Percentiles rank a stretch among this genome's conserved stretches.
Conservation (phyloP, 2,888 invertebrate species). For the Melolontha melolontha region DNA sequence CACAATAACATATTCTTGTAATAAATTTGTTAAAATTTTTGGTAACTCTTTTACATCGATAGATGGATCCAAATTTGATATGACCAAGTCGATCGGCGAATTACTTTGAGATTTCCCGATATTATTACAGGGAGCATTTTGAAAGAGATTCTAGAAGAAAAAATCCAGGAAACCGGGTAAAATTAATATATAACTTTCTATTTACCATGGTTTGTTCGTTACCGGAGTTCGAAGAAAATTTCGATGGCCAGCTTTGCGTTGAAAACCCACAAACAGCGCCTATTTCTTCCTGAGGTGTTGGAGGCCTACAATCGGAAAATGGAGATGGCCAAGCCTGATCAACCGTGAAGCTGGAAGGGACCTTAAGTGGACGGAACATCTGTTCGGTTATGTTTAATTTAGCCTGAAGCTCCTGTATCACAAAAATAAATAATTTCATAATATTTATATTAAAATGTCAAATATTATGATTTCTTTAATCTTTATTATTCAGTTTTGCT, state of each 20-base stretch:
- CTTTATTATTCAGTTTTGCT: slow-evolving; percentile 47
- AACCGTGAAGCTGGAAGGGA: slow-evolving; percentile 36
- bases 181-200: not conserved
- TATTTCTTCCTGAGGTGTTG: slow-evolving; percentile 59
- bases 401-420: slow-evolving; percentile 18
- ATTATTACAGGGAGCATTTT: not conserved
- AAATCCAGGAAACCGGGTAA: not conserved
- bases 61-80: slow-evolving; percentile 79
- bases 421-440: not conserved
- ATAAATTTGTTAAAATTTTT: slow-evolving; percentile 72
- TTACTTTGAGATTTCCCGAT: slow-evolving; percentile 14
- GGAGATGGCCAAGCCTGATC: slow-evolving; percentile 50
- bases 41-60: slow-evolving; percentile 76
- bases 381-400: slow-evolving; percentile 34
- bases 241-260: slow-evolving; percentile 20
- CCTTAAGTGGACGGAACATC: slow-evolving; percentile 46
- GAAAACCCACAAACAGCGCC: slow-evolving; percentile 16
- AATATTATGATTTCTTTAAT: not conserved
- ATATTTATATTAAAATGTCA: slow-evolving; percentile 5
- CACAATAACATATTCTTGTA: slow-evolving; percentile 76
- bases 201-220: slow-evolving; percentile 23
- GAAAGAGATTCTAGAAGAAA: slow-evolving; percentile 10
- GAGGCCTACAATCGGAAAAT: slow-evolving; percentile 55
- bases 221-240: not conserved
- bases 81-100: slow-evolving; percentile 70